These are phyloP conservation scores for Micromussa lordhowensis DNA, from an alignment of 92 coral and sea anemone genomes.

Conservation along the genomic window DNA sequence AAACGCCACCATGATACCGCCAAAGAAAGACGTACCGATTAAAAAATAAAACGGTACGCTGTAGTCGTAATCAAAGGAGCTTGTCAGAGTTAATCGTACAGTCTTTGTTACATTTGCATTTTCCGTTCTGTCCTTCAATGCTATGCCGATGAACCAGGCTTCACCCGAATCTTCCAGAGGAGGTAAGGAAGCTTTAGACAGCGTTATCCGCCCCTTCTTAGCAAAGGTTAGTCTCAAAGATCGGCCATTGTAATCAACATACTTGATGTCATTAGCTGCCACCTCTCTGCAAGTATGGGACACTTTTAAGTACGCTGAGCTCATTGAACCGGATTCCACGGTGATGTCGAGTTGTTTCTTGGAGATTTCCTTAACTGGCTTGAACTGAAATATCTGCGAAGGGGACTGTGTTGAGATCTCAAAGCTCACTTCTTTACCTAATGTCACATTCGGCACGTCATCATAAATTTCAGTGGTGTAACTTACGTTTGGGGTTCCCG, in stretches of 20 bases:
- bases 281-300: conserved; percentile 65
- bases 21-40: conserved; percentile 64
- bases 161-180: conserved; percentile 36
- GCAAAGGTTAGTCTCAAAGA: conserved; percentile 65
- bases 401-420: background rate
- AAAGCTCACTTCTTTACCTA: background rate
- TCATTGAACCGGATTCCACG: conserved; percentile 37
- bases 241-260: conserved; percentile 17
- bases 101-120: conserved; percentile 16
- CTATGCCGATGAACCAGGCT: conserved; percentile 80
- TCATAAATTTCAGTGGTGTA: conserved; percentile 31
- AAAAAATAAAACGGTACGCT: conserved; percentile 73
- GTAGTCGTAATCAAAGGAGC: conserved; percentile 77
- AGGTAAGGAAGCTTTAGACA: conserved; percentile 71
- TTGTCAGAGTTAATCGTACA: conserved; percentile 53
- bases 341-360: conserved; percentile 78
- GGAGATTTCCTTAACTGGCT: conserved; percentile 10
- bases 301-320: conserved; percentile 67
- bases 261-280: background rate
- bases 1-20: conserved; percentile 79
- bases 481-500: conserved; percentile 24
- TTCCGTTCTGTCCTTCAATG: conserved; percentile 22
- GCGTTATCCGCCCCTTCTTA: conserved; percentile 72
- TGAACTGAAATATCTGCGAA: conserved; percentile 26
- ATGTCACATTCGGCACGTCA: background rate